Percentiles rank a stretch among this genome's conserved stretches.
Conservation (phyloP, 2,113 vertebrate genomes). For the Telmatochromis bifrenatus region DNA sequence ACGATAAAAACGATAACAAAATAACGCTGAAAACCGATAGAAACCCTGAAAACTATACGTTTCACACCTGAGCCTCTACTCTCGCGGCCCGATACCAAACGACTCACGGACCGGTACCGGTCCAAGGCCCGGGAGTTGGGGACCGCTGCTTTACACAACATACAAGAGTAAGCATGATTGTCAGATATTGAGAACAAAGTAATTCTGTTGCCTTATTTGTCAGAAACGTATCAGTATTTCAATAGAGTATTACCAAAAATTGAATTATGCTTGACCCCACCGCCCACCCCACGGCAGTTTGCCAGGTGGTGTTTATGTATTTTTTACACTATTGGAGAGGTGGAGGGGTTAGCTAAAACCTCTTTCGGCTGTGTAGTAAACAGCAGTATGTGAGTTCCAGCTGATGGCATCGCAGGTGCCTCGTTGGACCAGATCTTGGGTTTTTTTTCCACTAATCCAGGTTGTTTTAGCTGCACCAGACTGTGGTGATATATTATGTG, state of each 20-base stretch:
- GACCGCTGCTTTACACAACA: neutral
- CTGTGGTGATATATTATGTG: neutral
- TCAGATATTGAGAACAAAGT: neutral
- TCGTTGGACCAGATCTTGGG: rapidly evolving
- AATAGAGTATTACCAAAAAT: neutral
- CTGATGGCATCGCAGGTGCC: neutral
- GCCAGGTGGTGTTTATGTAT: neutral
- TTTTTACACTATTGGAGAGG: neutral
- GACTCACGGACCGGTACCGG: too few relatives aligned
- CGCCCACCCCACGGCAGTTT: rapidly evolving
- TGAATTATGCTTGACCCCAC: rapidly evolving
- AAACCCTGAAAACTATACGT: too few relatives aligned
- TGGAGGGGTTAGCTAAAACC: neutral
- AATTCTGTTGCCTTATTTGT: neutral
- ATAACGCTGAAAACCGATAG: too few relatives aligned
- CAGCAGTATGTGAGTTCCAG: neutral
- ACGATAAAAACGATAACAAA: too few relatives aligned
- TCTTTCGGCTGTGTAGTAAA: neutral
- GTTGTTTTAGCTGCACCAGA: neutral
- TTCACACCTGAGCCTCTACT: too few relatives aligned
- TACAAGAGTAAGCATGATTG: neutral
- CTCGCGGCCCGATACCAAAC: rapidly evolving
- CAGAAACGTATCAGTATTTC: neutral
- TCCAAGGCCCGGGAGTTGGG: too few relatives aligned
- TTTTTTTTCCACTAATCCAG: neutral